phyloP scores from a whole-genome alignment of 53 echinoderm and acorn worm species.

The Echinarachnius parma region DNA sequence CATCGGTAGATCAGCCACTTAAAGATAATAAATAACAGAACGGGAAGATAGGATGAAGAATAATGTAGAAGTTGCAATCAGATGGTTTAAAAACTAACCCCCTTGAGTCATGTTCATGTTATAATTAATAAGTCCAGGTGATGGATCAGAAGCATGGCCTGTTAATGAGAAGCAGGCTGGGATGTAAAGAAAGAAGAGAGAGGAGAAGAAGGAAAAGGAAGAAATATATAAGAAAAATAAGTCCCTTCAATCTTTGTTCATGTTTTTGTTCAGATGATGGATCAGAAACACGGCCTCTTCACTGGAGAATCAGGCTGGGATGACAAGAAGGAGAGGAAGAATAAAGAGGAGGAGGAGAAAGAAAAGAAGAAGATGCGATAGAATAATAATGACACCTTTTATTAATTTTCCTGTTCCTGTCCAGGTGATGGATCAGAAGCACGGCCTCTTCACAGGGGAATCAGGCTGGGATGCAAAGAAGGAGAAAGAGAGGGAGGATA shows the following conservation, averaged over 20 bases:
- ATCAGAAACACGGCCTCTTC: slow-evolving; percentile 45
- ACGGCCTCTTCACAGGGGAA: slow-evolving; percentile 27
- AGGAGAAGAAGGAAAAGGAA: slow-evolving; percentile 27
- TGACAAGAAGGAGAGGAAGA: slow-evolving; percentile 27
- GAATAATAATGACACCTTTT: background rate
- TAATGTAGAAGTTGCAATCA: no score
- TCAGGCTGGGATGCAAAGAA: slow-evolving; percentile 41
- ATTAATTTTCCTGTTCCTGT: no score
- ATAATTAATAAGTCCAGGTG: no score
- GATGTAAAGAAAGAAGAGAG: slow-evolving; percentile 45
- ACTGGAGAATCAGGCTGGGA: slow-evolving; percentile 30
- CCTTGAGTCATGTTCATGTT: no score
- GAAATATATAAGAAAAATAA: slow-evolving; percentile 17
- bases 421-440: slow-evolving; percentile 53
- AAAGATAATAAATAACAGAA: no score
- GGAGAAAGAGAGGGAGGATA: slow-evolving; percentile 41
- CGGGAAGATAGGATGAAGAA: no score
- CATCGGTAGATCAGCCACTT: no score
- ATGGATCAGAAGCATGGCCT: slow-evolving; percentile 52
- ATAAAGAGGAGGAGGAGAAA: slow-evolving; percentile 34
- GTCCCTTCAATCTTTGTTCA: no score
- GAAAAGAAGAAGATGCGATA: slow-evolving; percentile 36
- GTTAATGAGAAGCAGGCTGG: slow-evolving; percentile 28
- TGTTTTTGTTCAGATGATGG: slow-evolving; percentile 52
- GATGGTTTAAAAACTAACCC: no score